Base-by-base conservation (phyloP, 2,888 invertebrate species). In the Drosophila cyrtoloma region DNA sequence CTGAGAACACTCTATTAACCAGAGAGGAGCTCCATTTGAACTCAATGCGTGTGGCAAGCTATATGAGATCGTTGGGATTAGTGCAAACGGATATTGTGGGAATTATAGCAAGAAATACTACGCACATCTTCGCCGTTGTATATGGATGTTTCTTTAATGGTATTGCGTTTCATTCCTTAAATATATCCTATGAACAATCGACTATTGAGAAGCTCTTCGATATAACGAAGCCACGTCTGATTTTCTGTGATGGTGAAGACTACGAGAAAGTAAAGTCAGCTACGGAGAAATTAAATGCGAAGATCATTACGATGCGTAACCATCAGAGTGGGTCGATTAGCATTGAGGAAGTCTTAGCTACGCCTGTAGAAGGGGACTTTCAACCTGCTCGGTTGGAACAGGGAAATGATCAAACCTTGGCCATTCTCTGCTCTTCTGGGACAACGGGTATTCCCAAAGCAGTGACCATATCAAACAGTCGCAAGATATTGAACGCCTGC, bases 391-490 rank as follows among this genome's bases (percentile, higher is more conserved):
- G 71, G 2, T 67, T 91, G n/a, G 86, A 82, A 5, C 61, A 79
- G 14, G 92, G 92, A 16, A 82, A 73, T 16, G 76, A 90, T 57
- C 91, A 92, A 65, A 87, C 85, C 0, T 75, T 92, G 10, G 91
- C 91, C 4, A 92, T 93, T 70, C 71, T 92, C 0, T 91, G 92
- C 51, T 89, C 93, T 0, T 92, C 93, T 10, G 93, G 93, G 2
- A 92, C 92, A 0, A 93, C 92, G 0, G 92, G 93, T 0, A 57
- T 57, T 0, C 91, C 92, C 1, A 93, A 93, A 65, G 89, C 89
- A 5, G 91, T 79, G n/a, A 91, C 83, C 0, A 80, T 86, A 3
- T 44, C 64, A 4, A 89, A 86, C 19, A 86, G 75, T 56, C 76
- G 39, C 2, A 83, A 72, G 30, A 56, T 35, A 14, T 35, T 35